These are phyloP conservation scores for Notolepis coatsorum DNA, from an alignment of 2,797 vertebrate genomes.

Conservation along the genomic window DNA sequence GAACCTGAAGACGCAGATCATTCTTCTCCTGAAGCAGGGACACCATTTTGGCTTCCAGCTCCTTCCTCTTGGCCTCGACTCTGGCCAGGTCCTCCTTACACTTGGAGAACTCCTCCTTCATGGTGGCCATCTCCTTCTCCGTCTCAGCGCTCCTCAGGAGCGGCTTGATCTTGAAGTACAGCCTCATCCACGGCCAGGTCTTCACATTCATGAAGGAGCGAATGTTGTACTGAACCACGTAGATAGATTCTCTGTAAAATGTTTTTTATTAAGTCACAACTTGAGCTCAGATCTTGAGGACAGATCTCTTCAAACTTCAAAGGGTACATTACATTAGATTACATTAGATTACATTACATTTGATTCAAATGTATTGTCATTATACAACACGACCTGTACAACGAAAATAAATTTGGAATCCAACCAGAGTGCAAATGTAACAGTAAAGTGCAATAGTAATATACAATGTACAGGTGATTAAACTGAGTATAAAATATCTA, in stretches of 20 bases:
- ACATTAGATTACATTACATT: too few relatives aligned
- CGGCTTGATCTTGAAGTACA: conserved; percentile 92
- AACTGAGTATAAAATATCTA: too few relatives aligned
- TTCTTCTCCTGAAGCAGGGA: conserved; percentile 88
- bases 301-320: too few relatives aligned
- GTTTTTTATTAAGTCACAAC: too few relatives aligned
- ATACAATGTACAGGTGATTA: too few relatives aligned
- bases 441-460: too few relatives aligned
- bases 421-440: too few relatives aligned
- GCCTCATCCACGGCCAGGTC: conserved; percentile 93
- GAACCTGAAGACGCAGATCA: conserved; percentile 85
- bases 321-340: too few relatives aligned
- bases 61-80: conserved; percentile 85
- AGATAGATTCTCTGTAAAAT: conserved; percentile 83
- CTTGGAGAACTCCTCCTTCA: conserved; percentile 80
- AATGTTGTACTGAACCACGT: conserved; percentile 87
- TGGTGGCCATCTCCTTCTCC: conserved; percentile 90
- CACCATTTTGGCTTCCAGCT: conserved; percentile 90
- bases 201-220: conserved; percentile 91
- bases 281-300: too few relatives aligned
- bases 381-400: too few relatives aligned
- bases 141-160: conserved; percentile 88
- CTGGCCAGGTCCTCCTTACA: conserved; percentile 85
- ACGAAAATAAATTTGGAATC: too few relatives aligned
- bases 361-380: too few relatives aligned